phyloP scores from a whole-genome alignment of 2,113 vertebrate species.

The Eptesicus fuscus region DNA sequence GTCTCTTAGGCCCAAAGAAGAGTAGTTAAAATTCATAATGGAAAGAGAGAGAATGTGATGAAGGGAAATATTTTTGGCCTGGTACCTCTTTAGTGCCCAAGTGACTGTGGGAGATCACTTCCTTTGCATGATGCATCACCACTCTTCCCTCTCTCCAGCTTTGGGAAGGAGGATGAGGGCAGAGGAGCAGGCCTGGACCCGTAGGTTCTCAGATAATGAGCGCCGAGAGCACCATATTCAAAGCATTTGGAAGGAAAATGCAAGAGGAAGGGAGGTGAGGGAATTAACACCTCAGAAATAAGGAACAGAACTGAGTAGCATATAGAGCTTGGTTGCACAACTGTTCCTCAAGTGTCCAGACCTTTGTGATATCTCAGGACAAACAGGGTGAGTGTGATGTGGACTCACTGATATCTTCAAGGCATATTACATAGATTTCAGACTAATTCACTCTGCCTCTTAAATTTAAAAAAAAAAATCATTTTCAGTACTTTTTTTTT shows the following conservation, averaged over 20 bases:
- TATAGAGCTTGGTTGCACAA: too few relatives aligned
- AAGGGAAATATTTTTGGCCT: background rate
- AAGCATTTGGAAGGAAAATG: background rate
- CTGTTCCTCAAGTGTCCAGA: background rate
- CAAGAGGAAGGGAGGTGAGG: background rate
- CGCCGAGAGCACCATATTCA: background rate
- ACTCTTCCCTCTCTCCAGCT: background rate
- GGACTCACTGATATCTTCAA: background rate
- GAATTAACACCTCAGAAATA: background rate
- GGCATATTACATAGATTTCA: background rate
- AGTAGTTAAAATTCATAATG: background rate
- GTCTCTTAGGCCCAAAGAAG: background rate
- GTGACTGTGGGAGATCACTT: background rate
- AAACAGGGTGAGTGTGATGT: background rate
- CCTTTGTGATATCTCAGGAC: background rate
- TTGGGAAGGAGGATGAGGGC: background rate
- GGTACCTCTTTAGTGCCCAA: background rate
- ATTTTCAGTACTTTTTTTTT: background rate
- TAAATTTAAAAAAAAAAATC: background rate
- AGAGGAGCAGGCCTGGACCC: background rate
- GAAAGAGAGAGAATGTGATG: background rate
- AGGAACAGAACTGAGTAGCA: background rate
- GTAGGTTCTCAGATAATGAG: background rate
- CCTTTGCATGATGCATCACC: background rate
- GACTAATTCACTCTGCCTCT: background rate